These are phyloP conservation scores for Arothron firmamentum DNA, from an alignment of 2,113 vertebrate genomes.

Conservation along the genomic window DNA sequence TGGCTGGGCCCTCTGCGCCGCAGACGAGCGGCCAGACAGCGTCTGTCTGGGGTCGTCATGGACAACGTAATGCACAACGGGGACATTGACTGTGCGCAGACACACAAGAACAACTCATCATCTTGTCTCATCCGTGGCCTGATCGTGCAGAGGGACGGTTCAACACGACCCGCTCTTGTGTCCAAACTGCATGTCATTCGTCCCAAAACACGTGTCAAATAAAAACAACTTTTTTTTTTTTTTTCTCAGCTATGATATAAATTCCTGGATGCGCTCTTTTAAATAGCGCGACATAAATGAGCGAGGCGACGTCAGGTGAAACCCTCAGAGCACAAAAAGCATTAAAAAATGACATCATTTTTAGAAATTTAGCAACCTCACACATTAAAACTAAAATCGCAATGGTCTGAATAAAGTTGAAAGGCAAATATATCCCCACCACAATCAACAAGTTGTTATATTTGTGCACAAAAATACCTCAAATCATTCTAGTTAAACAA, in stretches of 20 bases:
- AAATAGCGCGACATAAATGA: too few species aligned
- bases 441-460: background rate
- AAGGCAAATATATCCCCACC: too few species aligned
- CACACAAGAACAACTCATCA: slow-evolving; percentile 7
- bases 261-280: too few species aligned
- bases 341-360: too few species aligned
- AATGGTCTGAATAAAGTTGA: too few species aligned
- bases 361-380: too few species aligned
- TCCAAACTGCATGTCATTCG: background rate
- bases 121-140: slow-evolving; percentile 2
- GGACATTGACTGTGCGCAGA: slow-evolving; percentile 43
- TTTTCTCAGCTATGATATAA: too few species aligned
- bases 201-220: too few species aligned
- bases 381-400: too few species aligned
- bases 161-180: background rate
- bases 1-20: slow-evolving; percentile 26
- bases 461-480: background rate
- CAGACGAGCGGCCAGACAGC: slow-evolving; percentile 57
- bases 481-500: background rate
- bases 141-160: background rate
- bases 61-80: slow-evolving; percentile 59
- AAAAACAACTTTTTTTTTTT: too few species aligned
- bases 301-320: too few species aligned
- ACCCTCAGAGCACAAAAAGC: too few species aligned
- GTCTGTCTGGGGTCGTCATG: slow-evolving; percentile 44